These are phyloP conservation scores for Epizoanthus stellaris DNA, from an alignment of 92 coral and sea anemone species.

Conservation along the genomic window DNA sequence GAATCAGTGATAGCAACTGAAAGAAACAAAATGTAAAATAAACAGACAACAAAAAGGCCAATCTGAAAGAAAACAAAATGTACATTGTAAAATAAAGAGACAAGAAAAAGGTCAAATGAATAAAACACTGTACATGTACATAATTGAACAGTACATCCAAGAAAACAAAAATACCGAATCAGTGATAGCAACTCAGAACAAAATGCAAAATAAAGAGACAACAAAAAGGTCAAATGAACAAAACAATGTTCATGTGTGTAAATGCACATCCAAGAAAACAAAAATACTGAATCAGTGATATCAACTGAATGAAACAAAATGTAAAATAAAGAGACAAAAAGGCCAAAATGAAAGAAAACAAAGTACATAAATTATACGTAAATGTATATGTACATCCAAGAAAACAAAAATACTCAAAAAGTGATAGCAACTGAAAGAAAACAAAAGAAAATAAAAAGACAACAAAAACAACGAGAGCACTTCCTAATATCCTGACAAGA, in stretches of 20 bases:
- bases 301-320: constrained; percentile 19
- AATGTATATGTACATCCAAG: neutral
- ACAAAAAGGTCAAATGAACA: too few relatives aligned
- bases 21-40: too few relatives aligned
- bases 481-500: too few relatives aligned
- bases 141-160: neutral
- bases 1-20: too few relatives aligned
- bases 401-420: too few relatives aligned
- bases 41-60: too few relatives aligned
- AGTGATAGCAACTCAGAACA: too few relatives aligned
- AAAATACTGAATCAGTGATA: constrained; percentile 29
- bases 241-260: neutral
- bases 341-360: neutral
- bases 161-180: too few relatives aligned
- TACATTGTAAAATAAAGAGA: neutral
- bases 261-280: neutral
- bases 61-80: neutral
- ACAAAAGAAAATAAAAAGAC: too few relatives aligned
- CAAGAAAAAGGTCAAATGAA: neutral
- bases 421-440: too few relatives aligned
- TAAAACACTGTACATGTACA: neutral
- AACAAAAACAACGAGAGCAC: too few relatives aligned
- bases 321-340: neutral
- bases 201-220: too few relatives aligned
- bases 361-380: neutral